These are phyloP conservation scores for Pagrus major DNA, from an alignment of 2,113 vertebrate genomes.

Conservation along the genomic window DNA sequence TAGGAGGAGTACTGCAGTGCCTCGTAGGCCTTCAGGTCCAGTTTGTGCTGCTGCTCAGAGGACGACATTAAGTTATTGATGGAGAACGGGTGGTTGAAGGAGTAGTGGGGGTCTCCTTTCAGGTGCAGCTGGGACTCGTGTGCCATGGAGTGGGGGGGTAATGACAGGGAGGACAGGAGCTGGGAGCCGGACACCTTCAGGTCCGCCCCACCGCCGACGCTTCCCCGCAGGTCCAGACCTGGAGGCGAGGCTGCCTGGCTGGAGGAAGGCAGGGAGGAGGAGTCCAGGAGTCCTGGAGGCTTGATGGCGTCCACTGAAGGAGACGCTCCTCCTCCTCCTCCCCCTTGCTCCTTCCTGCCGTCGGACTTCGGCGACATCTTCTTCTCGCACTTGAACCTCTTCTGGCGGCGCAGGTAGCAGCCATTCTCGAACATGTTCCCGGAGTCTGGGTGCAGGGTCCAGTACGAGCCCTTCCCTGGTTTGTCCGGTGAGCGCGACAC, in stretches of 20 bases:
- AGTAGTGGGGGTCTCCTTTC: constrained; percentile 96
- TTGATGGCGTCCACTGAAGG: constrained; percentile 84
- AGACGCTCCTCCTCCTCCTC: constrained; percentile 77
- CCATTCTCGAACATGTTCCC: constrained; percentile 99
- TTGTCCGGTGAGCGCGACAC: constrained; percentile 98
- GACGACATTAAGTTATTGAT: constrained; percentile 99
- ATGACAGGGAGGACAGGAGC: constrained; percentile 87
- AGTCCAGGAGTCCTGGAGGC: constrained; percentile 84
- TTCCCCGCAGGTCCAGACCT: constrained; percentile 82
- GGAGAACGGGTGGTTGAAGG: constrained; percentile 99
- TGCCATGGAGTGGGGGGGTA: constrained; percentile 88
- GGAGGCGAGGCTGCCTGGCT: constrained; percentile 84
- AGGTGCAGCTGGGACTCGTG: constrained; percentile 94
- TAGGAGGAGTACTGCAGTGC: constrained; percentile 94
- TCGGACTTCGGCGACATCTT: constrained; percentile 85
- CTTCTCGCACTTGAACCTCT: constrained; percentile 98
- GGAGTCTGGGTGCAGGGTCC: constrained; percentile 97
- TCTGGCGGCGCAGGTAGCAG: constrained; percentile 97
- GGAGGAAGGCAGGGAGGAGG: constrained; percentile 81
- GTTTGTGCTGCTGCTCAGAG: constrained; percentile 98
- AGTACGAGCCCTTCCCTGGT: constrained; percentile 98
- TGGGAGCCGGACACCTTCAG: constrained; percentile 88
- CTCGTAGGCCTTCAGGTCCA: constrained; percentile 99
- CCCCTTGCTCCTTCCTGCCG: constrained; percentile 82
- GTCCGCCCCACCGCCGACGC: constrained; percentile 80